A percentile compares a stretch with the other conserved stretches of the same genome.
Evolutionary conservation across 1,140 invertebrate species (phyloP).

Genomic region (Anoplophora glabripennis): DNA sequence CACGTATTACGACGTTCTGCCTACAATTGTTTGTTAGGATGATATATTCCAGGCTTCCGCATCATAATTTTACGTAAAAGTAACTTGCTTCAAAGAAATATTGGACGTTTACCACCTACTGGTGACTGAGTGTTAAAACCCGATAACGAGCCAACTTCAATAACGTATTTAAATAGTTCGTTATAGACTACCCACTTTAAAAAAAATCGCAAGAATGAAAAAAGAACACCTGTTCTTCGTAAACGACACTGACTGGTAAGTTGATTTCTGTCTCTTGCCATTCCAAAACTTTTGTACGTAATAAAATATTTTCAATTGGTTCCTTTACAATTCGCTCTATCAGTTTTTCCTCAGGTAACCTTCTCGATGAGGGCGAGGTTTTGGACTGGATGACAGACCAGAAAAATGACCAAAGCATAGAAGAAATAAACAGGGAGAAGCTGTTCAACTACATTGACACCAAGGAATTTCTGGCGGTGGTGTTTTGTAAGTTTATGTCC

Average conservation of each 20-base stretch:
- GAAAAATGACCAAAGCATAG: conserved; percentile 90
- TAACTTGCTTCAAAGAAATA: conserved; percentile 1
- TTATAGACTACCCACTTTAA: no score
- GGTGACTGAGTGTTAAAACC: no score
- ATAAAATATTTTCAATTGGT: background rate
- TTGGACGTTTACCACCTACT: background rate
- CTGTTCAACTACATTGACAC: conserved; percentile 84
- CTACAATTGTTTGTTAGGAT: no score
- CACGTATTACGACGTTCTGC: no score
- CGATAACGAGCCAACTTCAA: no score
- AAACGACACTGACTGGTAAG: background rate
- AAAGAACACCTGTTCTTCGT: background rate
- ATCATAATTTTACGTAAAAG: no score
- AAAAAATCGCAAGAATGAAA: background rate
- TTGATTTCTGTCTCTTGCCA: conserved; percentile 15
- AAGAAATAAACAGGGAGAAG: conserved; percentile 82
- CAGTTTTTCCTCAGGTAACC: conserved; percentile 65
- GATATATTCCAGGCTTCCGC: no score
- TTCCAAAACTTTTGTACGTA: conserved; percentile 23
- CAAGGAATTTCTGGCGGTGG: conserved; percentile 87
- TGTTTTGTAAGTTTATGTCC: conserved; percentile 80
- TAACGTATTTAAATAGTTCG: no score
- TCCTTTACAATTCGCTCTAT: background rate
- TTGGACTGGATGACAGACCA: conserved; percentile 89
- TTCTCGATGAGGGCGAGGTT: conserved; percentile 80